Evolutionary conservation across 2,113 vertebrate species (phyloP).

Genomic region (Cephalopholis sonnerati): DNA sequence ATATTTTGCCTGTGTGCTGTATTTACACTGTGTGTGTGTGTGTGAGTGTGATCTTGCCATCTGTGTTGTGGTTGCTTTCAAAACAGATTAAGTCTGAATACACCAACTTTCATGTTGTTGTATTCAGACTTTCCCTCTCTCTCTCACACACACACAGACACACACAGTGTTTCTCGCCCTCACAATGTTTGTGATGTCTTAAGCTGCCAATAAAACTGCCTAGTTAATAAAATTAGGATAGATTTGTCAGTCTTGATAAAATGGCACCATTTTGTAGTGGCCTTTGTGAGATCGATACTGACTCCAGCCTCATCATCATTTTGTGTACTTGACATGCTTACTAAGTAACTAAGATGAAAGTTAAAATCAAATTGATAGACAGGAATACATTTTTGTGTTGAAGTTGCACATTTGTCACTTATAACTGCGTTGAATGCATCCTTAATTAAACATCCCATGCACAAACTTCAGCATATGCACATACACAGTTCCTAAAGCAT

Average conservation of each 20-base stretch:
- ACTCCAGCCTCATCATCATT: slow-evolving; percentile 8
- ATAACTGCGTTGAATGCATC: neutral
- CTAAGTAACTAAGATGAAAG: neutral
- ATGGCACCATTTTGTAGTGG: slow-evolving; percentile 9
- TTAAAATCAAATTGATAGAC: neutral
- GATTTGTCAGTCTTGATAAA: slow-evolving; percentile 31
- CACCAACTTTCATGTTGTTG: slow-evolving; percentile 25
- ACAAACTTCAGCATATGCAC: neutral
- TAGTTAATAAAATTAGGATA: slow-evolving; percentile 18
- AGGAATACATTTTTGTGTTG: too few relatives aligned
- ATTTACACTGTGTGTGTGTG: slow-evolving; percentile 3
- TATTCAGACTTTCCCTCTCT: slow-evolving; percentile 11
- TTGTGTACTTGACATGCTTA: neutral
- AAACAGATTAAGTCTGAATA: slow-evolving; percentile 27
- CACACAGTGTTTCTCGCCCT: neutral
- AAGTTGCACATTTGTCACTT: neutral
- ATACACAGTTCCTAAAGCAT: neutral
- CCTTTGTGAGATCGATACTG: slow-evolving; percentile 29
- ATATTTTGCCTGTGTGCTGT: slow-evolving; percentile 7
- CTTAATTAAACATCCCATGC: neutral
- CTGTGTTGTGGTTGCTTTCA: slow-evolving; percentile 62
- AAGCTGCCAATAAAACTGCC: neutral
- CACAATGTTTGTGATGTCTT: neutral
- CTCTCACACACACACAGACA: slow-evolving; percentile 1
- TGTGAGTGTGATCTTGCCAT: slow-evolving; percentile 36